Base-by-base conservation (phyloP, 2,888 invertebrate species). In the Ceriagrion tenellum region DNA sequence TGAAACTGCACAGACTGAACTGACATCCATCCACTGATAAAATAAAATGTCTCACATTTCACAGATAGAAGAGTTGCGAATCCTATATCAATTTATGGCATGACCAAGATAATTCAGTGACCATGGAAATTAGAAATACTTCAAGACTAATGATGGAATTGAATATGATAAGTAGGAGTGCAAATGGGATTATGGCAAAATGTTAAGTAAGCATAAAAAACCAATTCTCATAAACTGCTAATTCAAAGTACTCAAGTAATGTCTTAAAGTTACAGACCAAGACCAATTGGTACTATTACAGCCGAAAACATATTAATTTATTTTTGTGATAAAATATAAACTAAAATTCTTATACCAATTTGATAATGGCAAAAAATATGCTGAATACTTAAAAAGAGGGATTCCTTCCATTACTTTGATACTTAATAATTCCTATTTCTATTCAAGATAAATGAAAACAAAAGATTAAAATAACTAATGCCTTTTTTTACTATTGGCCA, bases 171-270 rank as follows among this genome's bases (percentile, higher is more conserved):
- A n/a, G 26, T n/a, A n/a, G n/a, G n/a, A 69, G 26, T 69, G 12
- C n/a, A 81, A 35, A 81, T 81, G 81, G 35, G 35, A 81, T 81
- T 35, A 81, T 81, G 81, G 35, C n/a, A 81, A 81, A 81, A 35
- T 81, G 81, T 35, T 59, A 81, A 35, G 26, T 69, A 81, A 81
- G 35, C 35, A 81, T 10, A 16, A 81, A 81, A 81, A 81, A 30
- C 35, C 18, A 81, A 81, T 81, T 16, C 35, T 81, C 35, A 35
- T 12, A 35, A 35, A 81, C 35, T 18, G 81, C 30, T 35, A 81
- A 81, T 81, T 35, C 81, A 81, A 81, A 81, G 16, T 81, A 81
- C 16, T 18, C 35, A 35, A 16, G 30, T 16, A 81, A 35, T 35
- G 18, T 13, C 35, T 35, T 35, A 30, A 30, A 18, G 16, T 30